Base-by-base conservation (phyloP, 2,888 invertebrate species). In the Athripsodes cinereus region DNA sequence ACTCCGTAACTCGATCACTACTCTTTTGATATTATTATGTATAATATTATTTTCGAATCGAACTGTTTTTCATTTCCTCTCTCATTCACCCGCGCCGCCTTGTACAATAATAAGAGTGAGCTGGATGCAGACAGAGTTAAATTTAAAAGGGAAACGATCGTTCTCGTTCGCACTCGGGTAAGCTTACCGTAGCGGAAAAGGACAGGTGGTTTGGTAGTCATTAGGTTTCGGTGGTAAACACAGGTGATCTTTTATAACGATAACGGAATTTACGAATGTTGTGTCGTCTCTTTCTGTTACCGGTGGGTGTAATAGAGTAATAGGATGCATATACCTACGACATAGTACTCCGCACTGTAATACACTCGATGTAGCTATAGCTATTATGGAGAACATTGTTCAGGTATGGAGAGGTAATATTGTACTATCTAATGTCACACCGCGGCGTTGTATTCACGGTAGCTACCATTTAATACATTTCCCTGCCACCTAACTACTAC, bases 141-240 rank as follows among this genome's bases (percentile, higher is more conserved):
- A 18, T 50, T 50, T 26, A 22, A 34, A 47, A 52, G 44, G 8
- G 34, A 16, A 21, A 21, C 47, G 57, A 34, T 77, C 76, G 75
- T 77, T 76, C 78, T 78, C 77, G 72, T 74, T 73, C 71, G 72
- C 71, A 73, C 76, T 74, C 65, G 75, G 74, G 68, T 76, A 74
- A 74, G 78, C 78, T 72, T 78, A 40, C n/a, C 72, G 34, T 75
- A 75, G 71, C 74, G 69, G 78, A 79, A 76, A 78, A 77, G 76
- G 79, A 78, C 77, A 76, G 78, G 75, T 76, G 77, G 74, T 74
- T 71, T 75, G 75, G 74, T 72, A 73, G 70, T 48, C 53, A 31
- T 69, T 73, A 72, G 75, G 77, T 78, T 77, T 76, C 78, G 72
- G 78, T 77, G 78, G 78, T 78, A 75, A 78, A 74, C 79, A 78